These are phyloP conservation scores for Dicerorhinus sumatrensis DNA, from an alignment of 2,113 vertebrate species.

Conservation along the genomic window DNA sequence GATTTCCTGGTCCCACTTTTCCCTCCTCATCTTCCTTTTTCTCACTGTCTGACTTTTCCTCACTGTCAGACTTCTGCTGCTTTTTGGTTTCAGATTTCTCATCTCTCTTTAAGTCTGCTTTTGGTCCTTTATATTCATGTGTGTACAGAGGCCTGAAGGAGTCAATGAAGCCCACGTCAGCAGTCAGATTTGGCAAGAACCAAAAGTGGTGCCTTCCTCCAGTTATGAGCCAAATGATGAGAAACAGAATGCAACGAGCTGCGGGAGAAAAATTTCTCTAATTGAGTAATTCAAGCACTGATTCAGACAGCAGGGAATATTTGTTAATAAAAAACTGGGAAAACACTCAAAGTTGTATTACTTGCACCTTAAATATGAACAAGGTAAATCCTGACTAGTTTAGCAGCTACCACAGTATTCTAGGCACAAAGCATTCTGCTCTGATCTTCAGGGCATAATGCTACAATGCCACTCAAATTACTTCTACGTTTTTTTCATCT, in stretches of 20 bases:
- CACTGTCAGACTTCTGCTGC: conserved; percentile 94
- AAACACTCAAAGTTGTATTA: conserved; percentile 7
- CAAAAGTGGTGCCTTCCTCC: conserved; percentile 99
- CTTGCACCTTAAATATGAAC: conserved; percentile 1
- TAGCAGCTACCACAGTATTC: background rate
- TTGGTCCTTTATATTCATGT: conserved; percentile 98
- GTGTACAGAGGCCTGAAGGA: conserved; percentile 99
- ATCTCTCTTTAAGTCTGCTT: conserved; percentile 93
- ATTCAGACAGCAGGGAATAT: background rate
- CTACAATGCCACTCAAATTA: background rate
- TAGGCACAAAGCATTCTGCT: background rate
- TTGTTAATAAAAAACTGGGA: background rate
- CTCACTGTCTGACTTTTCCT: conserved; percentile 96
- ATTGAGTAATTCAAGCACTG: conserved; percentile 39
- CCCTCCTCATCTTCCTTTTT: conserved; percentile 95
- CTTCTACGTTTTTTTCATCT: background rate
- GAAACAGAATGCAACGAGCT: conserved; percentile 99
- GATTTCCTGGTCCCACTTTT: conserved; percentile 88
- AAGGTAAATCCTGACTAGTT: conserved; percentile 21
- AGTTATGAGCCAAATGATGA: conserved; percentile 98
- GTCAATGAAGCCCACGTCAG: conserved; percentile 99
- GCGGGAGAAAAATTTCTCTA: conserved; percentile 56
- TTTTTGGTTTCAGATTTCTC: conserved; percentile 91
- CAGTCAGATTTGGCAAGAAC: conserved; percentile 99
- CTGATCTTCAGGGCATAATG: background rate